phyloP scores from a whole-genome alignment of 2,113 vertebrate genomes.

The Salvator merianae region DNA sequence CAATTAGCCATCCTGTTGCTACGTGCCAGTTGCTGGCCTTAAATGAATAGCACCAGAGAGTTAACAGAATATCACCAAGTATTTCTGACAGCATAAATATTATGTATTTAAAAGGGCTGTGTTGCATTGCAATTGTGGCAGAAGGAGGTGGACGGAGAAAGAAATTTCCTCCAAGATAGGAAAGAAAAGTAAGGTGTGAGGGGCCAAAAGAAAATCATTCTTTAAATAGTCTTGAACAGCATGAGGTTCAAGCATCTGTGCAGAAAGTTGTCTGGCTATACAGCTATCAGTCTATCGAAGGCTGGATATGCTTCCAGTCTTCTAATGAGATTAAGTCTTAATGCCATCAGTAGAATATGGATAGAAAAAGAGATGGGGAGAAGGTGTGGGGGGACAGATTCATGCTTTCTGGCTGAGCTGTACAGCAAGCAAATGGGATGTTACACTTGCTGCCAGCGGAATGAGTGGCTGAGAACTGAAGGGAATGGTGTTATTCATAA shows the following conservation, averaged over 20 bases:
- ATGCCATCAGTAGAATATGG: conserved; percentile 66
- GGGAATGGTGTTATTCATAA: conserved; percentile 76
- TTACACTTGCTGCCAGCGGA: conserved; percentile 73
- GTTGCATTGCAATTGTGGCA: conserved; percentile 43
- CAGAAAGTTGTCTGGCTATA: conserved; percentile 47
- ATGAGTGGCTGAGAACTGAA: conserved; percentile 77
- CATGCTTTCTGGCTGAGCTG: conserved; percentile 55
- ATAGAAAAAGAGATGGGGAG: not conserved
- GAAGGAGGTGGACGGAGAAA: no score
- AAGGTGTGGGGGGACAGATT: not conserved
- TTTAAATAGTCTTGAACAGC: conserved; percentile 42
- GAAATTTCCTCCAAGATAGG: conserved; percentile 47
- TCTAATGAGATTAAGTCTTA: conserved; percentile 65
- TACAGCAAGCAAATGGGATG: conserved; percentile 67
- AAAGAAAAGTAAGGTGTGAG: conserved; percentile 17
- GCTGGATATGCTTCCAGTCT: conserved; percentile 57
- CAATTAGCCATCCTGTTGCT: conserved; percentile 65
- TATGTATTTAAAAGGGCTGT: conserved; percentile 67
- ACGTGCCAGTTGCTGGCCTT: conserved; percentile 68
- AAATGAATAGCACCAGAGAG: conserved; percentile 67
- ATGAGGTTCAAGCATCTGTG: conserved; percentile 13
- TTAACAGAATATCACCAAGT: conserved; percentile 70
- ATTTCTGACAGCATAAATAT: conserved; percentile 66
- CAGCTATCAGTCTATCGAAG: conserved; percentile 52
- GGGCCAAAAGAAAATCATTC: not conserved